Evolutionary conservation across 2,888 invertebrate species (phyloP), one percentile per base, ranked within the genome.

Genomic region (Chesias legatella): DNA sequence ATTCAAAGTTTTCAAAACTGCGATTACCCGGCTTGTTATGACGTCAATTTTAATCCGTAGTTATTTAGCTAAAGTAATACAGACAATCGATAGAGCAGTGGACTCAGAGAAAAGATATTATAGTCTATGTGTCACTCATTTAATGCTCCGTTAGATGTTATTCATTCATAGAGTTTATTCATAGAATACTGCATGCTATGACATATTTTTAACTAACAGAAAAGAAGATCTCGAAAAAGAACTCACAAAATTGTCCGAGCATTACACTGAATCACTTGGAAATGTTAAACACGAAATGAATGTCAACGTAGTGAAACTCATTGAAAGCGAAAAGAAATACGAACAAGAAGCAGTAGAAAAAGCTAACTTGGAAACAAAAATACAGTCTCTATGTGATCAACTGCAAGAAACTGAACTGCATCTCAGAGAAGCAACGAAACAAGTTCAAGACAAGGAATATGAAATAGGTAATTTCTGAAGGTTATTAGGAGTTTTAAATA

Each of bases 221-320:
- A 88, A 86, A 63, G 73, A 79, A 60, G 73, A 79, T 26, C 66
- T 88, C 3, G 80, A 80, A 49, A 76, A 65, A 23, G 68, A 70
- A 3, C 63, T 86, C 6, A 53, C 55, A 21, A 74, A 79, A 22
- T 53, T 82, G 26, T 75, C 78, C 1, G 51, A 60, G 7, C 55
- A 67, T 53, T 82, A 81, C 37, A 74, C 75, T 13, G 75, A 79
- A 56, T 73, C 80, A 1, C 43, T 84, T 5, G 47, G 55, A 35
- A 60, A 60, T 39, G 51, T 70, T 3, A 78, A 77, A 60, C 55
- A 59, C 13, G 82, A 84, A 51, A 61, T 78, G 34, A 67, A 66
- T 38, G 20, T 11, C 6, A 76, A 69, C 26, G 50, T 73, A 5
- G 56, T 55, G 13, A 79, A 74, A 53, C 47, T 79, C 24, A 63